Percentiles rank a stretch among this genome's conserved stretches.
Evolutionary conservation across 2,888 invertebrate species (phyloP).

Genomic region (Baccha elongata): DNA sequence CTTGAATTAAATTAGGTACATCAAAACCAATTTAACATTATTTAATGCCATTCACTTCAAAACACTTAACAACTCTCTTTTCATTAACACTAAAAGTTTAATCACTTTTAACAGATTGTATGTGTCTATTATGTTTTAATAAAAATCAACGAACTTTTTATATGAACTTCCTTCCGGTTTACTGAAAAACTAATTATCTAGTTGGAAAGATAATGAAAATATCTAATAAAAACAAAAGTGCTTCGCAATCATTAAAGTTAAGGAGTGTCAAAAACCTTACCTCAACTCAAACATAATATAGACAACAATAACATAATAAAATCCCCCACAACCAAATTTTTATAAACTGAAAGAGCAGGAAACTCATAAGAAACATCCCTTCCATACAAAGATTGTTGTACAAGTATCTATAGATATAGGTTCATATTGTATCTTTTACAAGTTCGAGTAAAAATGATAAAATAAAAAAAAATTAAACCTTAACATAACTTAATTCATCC

Average conservation of each 20-base stretch:
- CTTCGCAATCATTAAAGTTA: constrained; percentile 18
- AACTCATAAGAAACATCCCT: constrained; percentile 46
- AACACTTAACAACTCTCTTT: neutral
- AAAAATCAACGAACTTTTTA: neutral
- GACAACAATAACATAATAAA: constrained; percentile 48
- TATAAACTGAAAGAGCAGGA: neutral
- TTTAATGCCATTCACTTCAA: neutral
- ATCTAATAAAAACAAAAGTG: neutral
- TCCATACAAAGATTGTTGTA: neutral
- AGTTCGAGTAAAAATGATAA: neutral
- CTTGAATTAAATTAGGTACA: too few species aligned
- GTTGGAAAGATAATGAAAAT: constrained; percentile 6
- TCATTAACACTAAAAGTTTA: constrained; percentile 6
- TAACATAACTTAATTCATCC: constrained; percentile 27
- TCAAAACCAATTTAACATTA: too few species aligned
- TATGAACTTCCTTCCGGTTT: constrained; percentile 23
- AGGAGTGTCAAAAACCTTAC: constrained; percentile 39
- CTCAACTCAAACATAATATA: constrained; percentile 39
- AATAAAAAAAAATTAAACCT: constrained; percentile 15
- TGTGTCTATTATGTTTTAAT: too few species aligned
- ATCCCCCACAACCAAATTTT: constrained; percentile 3
- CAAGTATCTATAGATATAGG: too few species aligned
- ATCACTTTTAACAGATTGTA: constrained; percentile 26
- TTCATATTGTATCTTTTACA: too few species aligned
- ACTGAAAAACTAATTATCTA: constrained; percentile 29